Conservation (phyloP, 2,888 invertebrate species). For the Lycophotia porphyrea region DNA sequence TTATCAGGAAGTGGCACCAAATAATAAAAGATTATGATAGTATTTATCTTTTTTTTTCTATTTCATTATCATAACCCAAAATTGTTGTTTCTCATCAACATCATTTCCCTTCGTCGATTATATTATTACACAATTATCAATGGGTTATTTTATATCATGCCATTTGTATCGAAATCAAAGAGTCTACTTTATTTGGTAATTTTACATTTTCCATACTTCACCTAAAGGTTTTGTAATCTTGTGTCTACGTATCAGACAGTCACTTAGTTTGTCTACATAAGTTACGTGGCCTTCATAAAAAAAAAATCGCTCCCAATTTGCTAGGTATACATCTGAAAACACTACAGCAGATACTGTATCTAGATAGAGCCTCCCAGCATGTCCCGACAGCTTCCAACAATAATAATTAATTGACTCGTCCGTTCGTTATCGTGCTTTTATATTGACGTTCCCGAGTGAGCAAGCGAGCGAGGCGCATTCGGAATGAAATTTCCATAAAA, state of each 20-base stretch:
- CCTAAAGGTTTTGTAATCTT: conserved; percentile 2
- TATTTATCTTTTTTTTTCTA: neutral
- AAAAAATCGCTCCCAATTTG: conserved; percentile 57
- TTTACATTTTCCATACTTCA: neutral
- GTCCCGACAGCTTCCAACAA: conserved; percentile 89
- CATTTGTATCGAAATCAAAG: conserved; percentile 18
- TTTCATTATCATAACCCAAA: neutral
- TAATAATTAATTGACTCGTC: conserved; percentile 91
- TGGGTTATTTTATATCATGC: neutral
- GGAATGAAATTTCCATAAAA: conserved; percentile 91
- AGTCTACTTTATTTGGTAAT: neutral
- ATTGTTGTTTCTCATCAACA: neutral
- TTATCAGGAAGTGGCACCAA: neutral
- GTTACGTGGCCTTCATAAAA: conserved; percentile 29
- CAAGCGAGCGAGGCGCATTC: conserved; percentile 89
- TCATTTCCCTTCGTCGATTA: neutral
- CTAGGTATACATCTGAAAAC: conserved; percentile 63
- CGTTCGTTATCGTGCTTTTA: conserved; percentile 90
- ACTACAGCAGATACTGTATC: conserved; percentile 77
- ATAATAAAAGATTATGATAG: no score
- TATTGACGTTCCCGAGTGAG: conserved; percentile 89
- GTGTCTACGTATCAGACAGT: conserved; percentile 25
- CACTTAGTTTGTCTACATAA: conserved; percentile 7
- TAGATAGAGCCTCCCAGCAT: conserved; percentile 82
- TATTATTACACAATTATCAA: neutral